Conservation (phyloP, 2,113 vertebrate species). For the Oenanthe melanoleuca region DNA sequence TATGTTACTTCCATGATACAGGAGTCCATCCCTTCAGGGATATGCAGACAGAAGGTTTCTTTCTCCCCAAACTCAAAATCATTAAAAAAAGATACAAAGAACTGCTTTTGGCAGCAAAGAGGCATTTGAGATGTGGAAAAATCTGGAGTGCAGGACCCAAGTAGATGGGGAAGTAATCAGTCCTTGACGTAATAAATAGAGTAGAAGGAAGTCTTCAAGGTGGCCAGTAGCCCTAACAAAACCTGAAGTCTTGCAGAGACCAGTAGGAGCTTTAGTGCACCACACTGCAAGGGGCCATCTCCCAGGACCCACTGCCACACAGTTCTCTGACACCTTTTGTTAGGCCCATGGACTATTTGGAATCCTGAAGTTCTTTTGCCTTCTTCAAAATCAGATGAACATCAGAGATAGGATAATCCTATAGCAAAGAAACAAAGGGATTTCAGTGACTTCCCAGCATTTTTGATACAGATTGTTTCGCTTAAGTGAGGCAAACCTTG, state of each 20-base stretch:
- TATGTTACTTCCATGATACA: background rate
- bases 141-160: conserved; percentile 14
- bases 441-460: background rate
- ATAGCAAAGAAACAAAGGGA: background rate
- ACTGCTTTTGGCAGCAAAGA: conserved; percentile 44
- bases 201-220: conserved; percentile 12
- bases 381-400: conserved; percentile 92
- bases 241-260: conserved; percentile 29
- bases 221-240: conserved; percentile 9
- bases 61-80: background rate
- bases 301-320: background rate
- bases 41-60: background rate
- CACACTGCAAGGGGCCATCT: background rate
- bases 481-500: background rate
- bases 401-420: conserved; percentile 98
- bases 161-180: background rate
- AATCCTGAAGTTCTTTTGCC: conserved; percentile 94
- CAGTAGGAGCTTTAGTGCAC: background rate
- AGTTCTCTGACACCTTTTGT: background rate
- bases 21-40: background rate
- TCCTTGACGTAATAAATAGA: conserved; percentile 62
- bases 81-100: conserved; percentile 38
- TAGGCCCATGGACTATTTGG: conserved; percentile 74
- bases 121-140: conserved; percentile 40
- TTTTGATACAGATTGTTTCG: background rate